A percentile compares a stretch with the other conserved stretches of the same genome.
Evolutionary conservation across 2,113 vertebrate genomes (phyloP).

Genomic region (Gambusia holbrooki): DNA sequence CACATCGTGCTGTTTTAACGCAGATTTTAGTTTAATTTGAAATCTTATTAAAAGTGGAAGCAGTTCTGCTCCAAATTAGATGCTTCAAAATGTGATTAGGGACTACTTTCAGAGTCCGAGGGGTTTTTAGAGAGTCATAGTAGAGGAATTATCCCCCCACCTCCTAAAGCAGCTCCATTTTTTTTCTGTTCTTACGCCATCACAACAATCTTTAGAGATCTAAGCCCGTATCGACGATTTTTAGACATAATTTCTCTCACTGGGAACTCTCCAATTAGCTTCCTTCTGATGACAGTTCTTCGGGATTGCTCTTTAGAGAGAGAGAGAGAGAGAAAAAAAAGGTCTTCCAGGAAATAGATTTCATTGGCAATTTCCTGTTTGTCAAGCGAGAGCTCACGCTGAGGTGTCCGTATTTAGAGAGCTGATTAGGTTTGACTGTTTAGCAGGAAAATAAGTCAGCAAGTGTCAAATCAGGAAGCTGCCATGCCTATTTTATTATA

Average conservation of each 20-base stretch:
- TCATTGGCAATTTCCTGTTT: constrained; percentile 52
- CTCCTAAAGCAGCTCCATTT: too few relatives aligned
- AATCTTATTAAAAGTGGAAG: too few relatives aligned
- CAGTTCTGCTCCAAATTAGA: neutral
- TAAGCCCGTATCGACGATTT: neutral
- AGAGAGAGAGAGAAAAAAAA: constrained; percentile 12
- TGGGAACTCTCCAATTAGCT: neutral
- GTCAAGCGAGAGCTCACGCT: constrained; percentile 11
- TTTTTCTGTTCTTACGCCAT: neutral
- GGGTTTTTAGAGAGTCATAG: neutral
- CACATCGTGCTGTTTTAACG: neutral
- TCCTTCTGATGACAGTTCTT: neutral
- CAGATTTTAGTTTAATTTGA: too few relatives aligned
- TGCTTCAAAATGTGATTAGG: neutral
- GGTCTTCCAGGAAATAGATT: constrained; percentile 58
- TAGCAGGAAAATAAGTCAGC: constrained; percentile 20
- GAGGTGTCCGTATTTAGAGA: constrained; percentile 12
- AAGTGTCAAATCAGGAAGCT: constrained; percentile 7
- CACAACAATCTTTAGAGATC: neutral
- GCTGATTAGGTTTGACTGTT: neutral
- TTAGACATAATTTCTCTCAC: neutral
- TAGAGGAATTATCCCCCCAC: neutral
- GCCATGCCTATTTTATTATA: constrained; percentile 8
- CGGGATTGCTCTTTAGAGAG: neutral
- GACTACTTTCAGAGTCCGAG: neutral